Evolutionary conservation across 1,140 invertebrate genomes (phyloP), one percentile per base, ranked within the genome.

Genomic region (Drosophila parvula): DNA sequence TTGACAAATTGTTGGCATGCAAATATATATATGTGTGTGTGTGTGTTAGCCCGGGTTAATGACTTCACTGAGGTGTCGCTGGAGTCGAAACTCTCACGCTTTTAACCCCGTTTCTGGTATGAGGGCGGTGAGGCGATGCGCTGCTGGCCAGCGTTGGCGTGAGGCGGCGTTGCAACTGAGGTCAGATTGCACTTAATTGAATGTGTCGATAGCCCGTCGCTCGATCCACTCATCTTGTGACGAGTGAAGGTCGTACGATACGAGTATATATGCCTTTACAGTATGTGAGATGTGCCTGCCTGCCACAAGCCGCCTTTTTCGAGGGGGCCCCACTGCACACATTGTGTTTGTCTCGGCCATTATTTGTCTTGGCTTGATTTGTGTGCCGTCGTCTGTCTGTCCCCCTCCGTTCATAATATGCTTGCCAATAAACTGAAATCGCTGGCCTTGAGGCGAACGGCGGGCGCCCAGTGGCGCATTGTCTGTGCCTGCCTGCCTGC

Each of bases 1-100:
- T 78, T 78, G 76, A 78, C 76, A 78, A 78, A 78, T 78, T 78
- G 65, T 58, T 77, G 62, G 74, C 74, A 77, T 67, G 74, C 55
- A 67, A 77, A 77, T 32, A 8, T 30, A 8, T 30, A 4, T 7
- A 4, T 2, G 22, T 30, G 47, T 32, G 47, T 59, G 48, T 45
- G 61, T 51, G 48, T 8, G 48, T 41, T 60, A 44, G 47, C 22
- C 47, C 43, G 74, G 74, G 74, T 68, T 76, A 76, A 76, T 53
- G 73, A 76, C 74, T 76, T 40, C 55, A 48, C 28, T 12, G 10
- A 60, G 61, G 51, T 67, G 61, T 47, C 4, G 36, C 32, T 36
- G 9, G 30, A n/a, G 30, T 32, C n/a, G n/a, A n/a, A 34, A 32
- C 38, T 34, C 64, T 50, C 34, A 48, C 53, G 10, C 47, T 63